phyloP scores from a whole-genome alignment of 2,797 vertebrate genomes.

The Artibeus lituratus region DNA sequence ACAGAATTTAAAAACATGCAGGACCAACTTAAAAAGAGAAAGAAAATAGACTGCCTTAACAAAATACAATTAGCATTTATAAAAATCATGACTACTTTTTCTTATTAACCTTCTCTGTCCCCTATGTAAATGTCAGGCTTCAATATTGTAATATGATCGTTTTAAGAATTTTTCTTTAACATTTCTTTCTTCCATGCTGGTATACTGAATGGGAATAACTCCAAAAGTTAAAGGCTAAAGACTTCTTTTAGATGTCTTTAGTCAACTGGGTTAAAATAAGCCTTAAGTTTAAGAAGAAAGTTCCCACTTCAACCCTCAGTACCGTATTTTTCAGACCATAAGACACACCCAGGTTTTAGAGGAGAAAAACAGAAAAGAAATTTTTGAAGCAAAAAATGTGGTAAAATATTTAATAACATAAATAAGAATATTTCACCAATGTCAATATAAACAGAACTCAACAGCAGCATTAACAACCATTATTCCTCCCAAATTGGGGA shows the following conservation, averaged over 20 bases:
- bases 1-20: neutral
- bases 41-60: constrained; percentile 50
- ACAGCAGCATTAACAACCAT: no score
- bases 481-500: no score
- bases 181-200: neutral
- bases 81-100: neutral
- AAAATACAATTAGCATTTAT: constrained; percentile 45
- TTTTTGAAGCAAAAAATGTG: no score
- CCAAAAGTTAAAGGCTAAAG: neutral
- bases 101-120: neutral
- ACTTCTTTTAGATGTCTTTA: neutral
- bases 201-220: neutral
- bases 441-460: no score
- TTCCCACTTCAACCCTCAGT: neutral
- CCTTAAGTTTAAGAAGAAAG: constrained; percentile 45
- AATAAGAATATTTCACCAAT: no score
- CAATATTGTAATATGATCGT: neutral
- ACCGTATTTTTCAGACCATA: no score
- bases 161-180: neutral
- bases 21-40: constrained; percentile 31
- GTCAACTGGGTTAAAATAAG: constrained; percentile 32
- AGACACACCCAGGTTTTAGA: no score
- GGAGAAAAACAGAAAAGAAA: no score
- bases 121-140: neutral
- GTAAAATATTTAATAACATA: no score